Conservation (phyloP, 2,888 invertebrate genomes). For the Bombyx huttoni region DNA sequence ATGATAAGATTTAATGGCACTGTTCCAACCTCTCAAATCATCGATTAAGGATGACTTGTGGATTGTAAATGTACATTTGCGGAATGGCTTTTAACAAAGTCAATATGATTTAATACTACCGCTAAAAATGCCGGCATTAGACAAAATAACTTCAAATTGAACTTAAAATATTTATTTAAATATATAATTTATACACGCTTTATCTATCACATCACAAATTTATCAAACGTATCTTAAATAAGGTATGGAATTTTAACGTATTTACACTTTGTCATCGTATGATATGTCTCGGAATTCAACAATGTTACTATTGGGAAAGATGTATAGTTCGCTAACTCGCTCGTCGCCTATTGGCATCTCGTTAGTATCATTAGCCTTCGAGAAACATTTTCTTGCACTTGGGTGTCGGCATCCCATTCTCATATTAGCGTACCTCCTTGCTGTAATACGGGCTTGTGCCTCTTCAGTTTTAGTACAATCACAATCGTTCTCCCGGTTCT, state of each 20-base stretch:
- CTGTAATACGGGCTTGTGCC: conserved; percentile 22
- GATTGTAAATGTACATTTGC: neutral
- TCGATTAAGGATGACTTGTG: neutral
- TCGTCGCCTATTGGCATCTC: conserved; percentile 47
- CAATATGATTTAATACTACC: neutral
- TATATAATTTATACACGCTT: neutral
- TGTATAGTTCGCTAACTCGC: conserved; percentile 56
- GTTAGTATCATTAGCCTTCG: conserved; percentile 23
- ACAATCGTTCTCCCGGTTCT: conserved; percentile 39
- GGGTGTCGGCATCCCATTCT: conserved; percentile 3
- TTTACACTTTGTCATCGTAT: conserved; percentile 59
- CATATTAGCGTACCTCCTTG: conserved; percentile 18
- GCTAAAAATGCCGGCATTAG: neutral
- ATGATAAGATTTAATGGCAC: neutral
- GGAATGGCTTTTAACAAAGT: neutral
- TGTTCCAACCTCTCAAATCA: neutral
- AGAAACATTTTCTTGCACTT: conserved; percentile 9
- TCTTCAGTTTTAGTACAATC: conserved; percentile 29
- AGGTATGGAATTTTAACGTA: conserved; percentile 16
- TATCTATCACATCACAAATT: conserved; percentile 24
- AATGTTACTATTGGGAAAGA: conserved; percentile 60
- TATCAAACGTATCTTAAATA: conserved; percentile 9
- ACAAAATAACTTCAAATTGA: neutral
- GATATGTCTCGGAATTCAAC: conserved; percentile 60
- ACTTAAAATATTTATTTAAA: neutral